Conservation (phyloP, 30 jellyfish, hydroid and myxozoan species). For the Chironex yamaguchii region DNA sequence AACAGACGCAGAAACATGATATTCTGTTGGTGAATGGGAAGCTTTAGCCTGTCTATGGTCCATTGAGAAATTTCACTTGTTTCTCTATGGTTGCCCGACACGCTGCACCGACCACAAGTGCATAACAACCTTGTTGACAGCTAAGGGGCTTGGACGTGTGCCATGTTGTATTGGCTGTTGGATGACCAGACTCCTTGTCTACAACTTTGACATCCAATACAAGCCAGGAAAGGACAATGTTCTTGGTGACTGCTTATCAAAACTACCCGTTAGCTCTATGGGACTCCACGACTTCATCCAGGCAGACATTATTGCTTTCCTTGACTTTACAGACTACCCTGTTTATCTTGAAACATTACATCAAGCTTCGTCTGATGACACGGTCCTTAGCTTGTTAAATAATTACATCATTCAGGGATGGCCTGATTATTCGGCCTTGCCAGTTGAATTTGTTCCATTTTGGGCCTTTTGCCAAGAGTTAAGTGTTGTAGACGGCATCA, state of each 20-base stretch:
- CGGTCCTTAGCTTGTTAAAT: too few species aligned
- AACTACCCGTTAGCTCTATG: neutral
- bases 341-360: too few species aligned
- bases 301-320: too few species aligned
- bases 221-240: neutral
- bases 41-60: neutral
- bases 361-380: too few species aligned
- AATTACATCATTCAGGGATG: too few species aligned
- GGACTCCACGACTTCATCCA: neutral
- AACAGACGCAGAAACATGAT: too few species aligned
- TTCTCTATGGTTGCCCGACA: neutral
- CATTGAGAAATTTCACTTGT: neutral
- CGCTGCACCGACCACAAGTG: neutral
- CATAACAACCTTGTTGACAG: neutral
- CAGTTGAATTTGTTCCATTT: too few species aligned
- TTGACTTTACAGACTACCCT: too few species aligned
- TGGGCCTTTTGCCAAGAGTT: too few species aligned
- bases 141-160: neutral
- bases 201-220: neutral
- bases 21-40: neutral
- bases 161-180: neutral
- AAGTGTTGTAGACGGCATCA: too few species aligned
- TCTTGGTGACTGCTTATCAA: neutral
- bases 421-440: too few species aligned
- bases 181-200: neutral